A percentile compares a stretch with the other conserved stretches of the same genome.
Evolutionary conservation across 2,888 invertebrate genomes (phyloP).

Genomic region (Anthoptus insignis): DNA sequence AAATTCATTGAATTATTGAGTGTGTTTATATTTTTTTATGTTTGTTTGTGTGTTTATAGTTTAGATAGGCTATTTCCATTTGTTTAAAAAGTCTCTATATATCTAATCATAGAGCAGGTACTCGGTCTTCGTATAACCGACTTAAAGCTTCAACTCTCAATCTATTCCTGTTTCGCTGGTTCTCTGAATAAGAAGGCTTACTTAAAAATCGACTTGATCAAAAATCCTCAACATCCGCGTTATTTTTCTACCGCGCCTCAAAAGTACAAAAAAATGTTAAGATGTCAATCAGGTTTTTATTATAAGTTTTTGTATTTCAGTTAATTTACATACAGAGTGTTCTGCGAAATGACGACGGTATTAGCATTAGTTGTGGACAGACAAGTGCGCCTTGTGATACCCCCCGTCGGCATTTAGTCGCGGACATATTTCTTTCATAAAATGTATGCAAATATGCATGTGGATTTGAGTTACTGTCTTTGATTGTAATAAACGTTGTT

Average conservation of each 20-base stretch:
- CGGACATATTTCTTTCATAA: slow-evolving; percentile 29
- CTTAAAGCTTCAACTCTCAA: neutral
- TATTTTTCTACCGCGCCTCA: slow-evolving; percentile 20
- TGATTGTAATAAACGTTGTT: neutral
- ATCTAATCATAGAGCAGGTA: neutral
- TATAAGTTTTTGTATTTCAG: slow-evolving; percentile 59
- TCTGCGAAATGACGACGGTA: slow-evolving; percentile 66
- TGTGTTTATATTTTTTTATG: too few relatives aligned
- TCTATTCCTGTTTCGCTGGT: neutral
- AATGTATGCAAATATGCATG: slow-evolving; percentile 23
- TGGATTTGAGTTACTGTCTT: neutral
- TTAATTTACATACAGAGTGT: slow-evolving; percentile 80
- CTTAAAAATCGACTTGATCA: slow-evolving; percentile 8
- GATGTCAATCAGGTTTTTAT: slow-evolving; percentile 61
- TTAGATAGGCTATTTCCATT: too few relatives aligned
- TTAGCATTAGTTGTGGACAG: slow-evolving; percentile 56
- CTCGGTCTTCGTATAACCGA: neutral
- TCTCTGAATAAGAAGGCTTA: neutral
- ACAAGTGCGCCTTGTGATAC: slow-evolving; percentile 51
- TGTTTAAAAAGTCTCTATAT: too few relatives aligned
- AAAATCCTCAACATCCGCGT: neutral
- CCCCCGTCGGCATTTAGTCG: slow-evolving; percentile 26
- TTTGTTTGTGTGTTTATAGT: too few relatives aligned
- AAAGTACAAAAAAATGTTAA: slow-evolving; percentile 55
- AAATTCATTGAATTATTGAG: too few relatives aligned